Evolutionary conservation across 2,888 invertebrate species (phyloP).

Genomic region (Orthosia gracilis): DNA sequence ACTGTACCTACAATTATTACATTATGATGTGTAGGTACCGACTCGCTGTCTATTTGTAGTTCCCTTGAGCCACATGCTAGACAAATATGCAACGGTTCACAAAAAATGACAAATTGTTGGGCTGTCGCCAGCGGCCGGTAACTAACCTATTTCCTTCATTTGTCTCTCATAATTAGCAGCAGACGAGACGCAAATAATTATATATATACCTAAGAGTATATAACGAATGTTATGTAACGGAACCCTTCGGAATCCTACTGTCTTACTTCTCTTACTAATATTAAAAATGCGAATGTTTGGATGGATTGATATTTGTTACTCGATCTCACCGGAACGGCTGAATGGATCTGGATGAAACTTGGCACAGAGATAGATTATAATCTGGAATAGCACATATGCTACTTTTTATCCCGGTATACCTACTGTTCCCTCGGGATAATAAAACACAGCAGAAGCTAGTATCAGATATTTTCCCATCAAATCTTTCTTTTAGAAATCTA

Average conservation of each 20-base stretch:
- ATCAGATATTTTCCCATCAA: no score
- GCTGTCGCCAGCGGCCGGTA: constrained; percentile 53
- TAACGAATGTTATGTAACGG: background rate
- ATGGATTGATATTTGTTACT: no score
- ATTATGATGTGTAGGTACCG: background rate
- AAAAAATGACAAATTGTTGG: constrained; percentile 68
- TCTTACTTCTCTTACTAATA: no score
- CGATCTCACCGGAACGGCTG: no score
- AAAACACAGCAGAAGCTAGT: background rate
- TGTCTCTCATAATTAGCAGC: constrained; percentile 63
- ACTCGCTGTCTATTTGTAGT: constrained; percentile 50
- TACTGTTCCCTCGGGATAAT: background rate
- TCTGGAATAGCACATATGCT: no score
- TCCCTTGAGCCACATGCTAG: constrained; percentile 48
- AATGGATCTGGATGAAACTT: no score
- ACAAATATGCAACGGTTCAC: constrained; percentile 47
- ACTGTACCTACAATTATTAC: background rate
- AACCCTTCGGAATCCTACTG: background rate
- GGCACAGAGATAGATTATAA: no score
- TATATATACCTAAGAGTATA: background rate
- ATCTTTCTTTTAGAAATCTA: background rate
- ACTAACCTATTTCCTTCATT: constrained; percentile 62
- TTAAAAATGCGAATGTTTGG: no score
- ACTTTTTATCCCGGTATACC: no score
- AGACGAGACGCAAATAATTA: constrained; percentile 49